These are phyloP conservation scores for Ylistrum balloti DNA, from an alignment of 1,140 invertebrate genomes.

Conservation along the genomic window DNA sequence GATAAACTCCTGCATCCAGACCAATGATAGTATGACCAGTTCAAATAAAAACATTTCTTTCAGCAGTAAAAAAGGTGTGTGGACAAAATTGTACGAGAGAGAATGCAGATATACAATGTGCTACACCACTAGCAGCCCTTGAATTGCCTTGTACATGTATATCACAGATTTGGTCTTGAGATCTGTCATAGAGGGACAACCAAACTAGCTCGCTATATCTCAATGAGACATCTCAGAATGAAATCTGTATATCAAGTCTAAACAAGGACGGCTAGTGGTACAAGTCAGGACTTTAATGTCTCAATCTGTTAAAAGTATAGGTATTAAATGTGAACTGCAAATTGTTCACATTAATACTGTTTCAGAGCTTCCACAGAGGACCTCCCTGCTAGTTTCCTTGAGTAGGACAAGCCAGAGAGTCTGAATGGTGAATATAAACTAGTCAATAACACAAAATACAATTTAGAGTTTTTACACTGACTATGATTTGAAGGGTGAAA, in stretches of 20 bases:
- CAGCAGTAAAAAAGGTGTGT: neutral
- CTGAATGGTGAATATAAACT: too few species aligned
- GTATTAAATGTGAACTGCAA: constrained; percentile 28
- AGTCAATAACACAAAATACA: too few species aligned
- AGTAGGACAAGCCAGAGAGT: too few species aligned
- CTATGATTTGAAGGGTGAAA: too few species aligned
- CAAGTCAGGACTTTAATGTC: neutral
- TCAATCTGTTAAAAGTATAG: neutral
- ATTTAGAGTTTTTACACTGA: too few species aligned
- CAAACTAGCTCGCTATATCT: neutral
- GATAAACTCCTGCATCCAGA: neutral
- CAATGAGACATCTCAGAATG: neutral
- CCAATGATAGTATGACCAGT: constrained; percentile 32
- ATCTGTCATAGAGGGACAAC: neutral
- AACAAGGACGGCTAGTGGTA: neutral
- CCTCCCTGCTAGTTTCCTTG: too few species aligned
- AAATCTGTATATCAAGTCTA: neutral
- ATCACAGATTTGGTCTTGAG: neutral
- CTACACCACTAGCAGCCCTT: neutral
- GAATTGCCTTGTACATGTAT: neutral
- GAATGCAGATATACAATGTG: neutral
- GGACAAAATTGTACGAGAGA: neutral
- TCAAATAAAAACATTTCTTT: constrained; percentile 29
- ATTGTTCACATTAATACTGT: too few species aligned
- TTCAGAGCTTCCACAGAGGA: too few species aligned